Percentiles rank a stretch among this genome's conserved stretches.
These are phyloP conservation scores for Hylomyscus alleni DNA, from an alignment of 2,797 vertebrate species.

Conservation along the genomic window DNA sequence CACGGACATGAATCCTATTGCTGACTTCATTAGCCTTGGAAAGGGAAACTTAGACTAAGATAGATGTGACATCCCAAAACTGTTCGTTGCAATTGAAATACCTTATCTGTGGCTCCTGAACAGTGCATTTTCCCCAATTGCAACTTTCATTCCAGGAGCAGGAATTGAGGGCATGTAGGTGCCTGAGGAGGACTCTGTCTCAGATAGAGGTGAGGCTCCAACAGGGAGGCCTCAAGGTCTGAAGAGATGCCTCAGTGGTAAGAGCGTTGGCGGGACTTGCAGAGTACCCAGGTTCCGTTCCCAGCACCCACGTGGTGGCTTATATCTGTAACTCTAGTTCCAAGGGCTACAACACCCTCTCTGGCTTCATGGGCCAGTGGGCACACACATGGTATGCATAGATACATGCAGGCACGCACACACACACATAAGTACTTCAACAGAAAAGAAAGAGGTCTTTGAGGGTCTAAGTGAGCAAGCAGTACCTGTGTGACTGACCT, in stretches of 20 bases:
- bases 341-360: too few relatives aligned
- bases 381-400: neutral
- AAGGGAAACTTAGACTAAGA: neutral
- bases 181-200: neutral
- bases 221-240: neutral
- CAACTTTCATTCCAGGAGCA: neutral
- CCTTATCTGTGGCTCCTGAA: constrained; percentile 3
- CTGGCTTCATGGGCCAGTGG: neutral
- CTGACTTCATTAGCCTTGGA: constrained; percentile 11
- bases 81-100: neutral
- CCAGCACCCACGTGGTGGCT: neutral
- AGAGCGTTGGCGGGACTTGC: neutral
- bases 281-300: neutral
- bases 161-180: neutral
- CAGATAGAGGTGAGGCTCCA: neutral
- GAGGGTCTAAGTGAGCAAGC: neutral
- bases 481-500: neutral
- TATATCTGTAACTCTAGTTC: neutral
- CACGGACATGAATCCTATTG: neutral
- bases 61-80: neutral
- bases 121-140: neutral
- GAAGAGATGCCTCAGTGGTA: neutral
- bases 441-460: neutral
- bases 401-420: neutral
- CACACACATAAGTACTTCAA: neutral